Evolutionary conservation across 2,797 vertebrate genomes (phyloP).

Genomic region (Ctenopoma kingsleyae): DNA sequence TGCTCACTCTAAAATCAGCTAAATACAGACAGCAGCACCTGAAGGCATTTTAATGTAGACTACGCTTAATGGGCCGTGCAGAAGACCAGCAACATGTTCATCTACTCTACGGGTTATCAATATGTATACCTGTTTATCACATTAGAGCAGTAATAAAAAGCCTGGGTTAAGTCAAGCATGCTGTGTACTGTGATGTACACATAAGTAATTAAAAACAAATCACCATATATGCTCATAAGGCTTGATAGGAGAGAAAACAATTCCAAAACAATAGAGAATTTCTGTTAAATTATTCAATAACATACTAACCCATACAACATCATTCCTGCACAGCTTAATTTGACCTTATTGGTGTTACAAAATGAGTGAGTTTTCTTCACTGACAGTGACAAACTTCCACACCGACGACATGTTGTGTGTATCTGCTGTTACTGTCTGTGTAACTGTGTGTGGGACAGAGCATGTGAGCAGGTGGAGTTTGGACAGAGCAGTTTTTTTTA

Average conservation of each 20-base stretch:
- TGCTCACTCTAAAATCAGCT: slow-evolving; percentile 11
- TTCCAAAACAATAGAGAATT: slow-evolving; percentile 1
- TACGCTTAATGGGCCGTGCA: slow-evolving; percentile 47
- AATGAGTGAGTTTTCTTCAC: too few relatives aligned
- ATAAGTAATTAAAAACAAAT: slow-evolving; percentile 41
- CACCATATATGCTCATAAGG: slow-evolving; percentile 45
- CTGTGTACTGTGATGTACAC: slow-evolving; percentile 34
- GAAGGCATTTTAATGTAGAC: slow-evolving; percentile 26
- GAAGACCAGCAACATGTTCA: slow-evolving; percentile 47
- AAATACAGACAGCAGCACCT: slow-evolving; percentile 39
- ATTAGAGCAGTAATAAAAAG: slow-evolving; percentile 27
- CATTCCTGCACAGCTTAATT: too few relatives aligned
- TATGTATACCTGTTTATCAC: slow-evolving; percentile 42
- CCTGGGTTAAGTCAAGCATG: slow-evolving; percentile 38
- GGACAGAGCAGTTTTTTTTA: too few relatives aligned
- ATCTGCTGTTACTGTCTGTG: too few relatives aligned
- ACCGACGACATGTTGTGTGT: too few relatives aligned
- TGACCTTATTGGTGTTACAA: too few relatives aligned
- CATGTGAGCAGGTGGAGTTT: too few relatives aligned
- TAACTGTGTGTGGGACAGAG: too few relatives aligned
- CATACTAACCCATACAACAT: not conserved
- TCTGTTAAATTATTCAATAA: slow-evolving; percentile 24
- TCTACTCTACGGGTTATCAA: slow-evolving; percentile 50
- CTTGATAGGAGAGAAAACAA: slow-evolving; percentile 20
- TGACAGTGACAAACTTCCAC: too few relatives aligned